Evolutionary conservation across 2,113 vertebrate species (phyloP).

Genomic region (Siphamia tubifer): DNA sequence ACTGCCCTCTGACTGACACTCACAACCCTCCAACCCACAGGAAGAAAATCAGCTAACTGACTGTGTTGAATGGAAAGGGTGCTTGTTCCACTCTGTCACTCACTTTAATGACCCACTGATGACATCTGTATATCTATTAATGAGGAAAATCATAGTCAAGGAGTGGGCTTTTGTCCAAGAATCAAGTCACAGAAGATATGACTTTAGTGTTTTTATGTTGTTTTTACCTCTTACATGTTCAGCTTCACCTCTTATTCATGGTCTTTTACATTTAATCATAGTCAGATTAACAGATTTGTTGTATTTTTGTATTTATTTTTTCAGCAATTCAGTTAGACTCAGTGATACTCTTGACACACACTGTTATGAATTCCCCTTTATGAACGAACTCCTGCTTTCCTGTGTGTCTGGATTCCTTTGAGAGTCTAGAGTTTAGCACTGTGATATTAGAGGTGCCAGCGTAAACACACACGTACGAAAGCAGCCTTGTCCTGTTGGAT

Average conservation of each 20-base stretch:
- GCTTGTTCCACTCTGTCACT: not conserved
- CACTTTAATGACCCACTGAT: slow-evolving; percentile 5
- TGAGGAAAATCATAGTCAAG: too few species aligned
- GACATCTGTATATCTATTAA: slow-evolving; percentile 6
- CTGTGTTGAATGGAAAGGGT: not conserved
- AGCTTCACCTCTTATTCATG: too few species aligned
- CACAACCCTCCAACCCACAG: not conserved
- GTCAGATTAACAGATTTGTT: not conserved
- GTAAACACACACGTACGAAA: slow-evolving; percentile 44
- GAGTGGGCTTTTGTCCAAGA: not conserved
- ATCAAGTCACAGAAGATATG: not conserved
- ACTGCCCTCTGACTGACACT: slow-evolving; percentile 13
- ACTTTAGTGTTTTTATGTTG: too few species aligned
- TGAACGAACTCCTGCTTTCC: slow-evolving; percentile 15
- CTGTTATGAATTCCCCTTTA: slow-evolving; percentile 8
- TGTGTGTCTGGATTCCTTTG: slow-evolving; percentile 50
- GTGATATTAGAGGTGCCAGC: slow-evolving; percentile 57
- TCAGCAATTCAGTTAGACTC: not conserved
- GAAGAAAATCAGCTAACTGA: not conserved
- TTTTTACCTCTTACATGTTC: not conserved
- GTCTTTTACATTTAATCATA: too few species aligned
- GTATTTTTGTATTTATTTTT: not conserved
- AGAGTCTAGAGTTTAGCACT: slow-evolving; percentile 44
- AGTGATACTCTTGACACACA: not conserved
- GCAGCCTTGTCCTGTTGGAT: slow-evolving; percentile 51